Conservation (phyloP, 2,113 vertebrate genomes). For the Lichenostomus cassidix region DNA sequence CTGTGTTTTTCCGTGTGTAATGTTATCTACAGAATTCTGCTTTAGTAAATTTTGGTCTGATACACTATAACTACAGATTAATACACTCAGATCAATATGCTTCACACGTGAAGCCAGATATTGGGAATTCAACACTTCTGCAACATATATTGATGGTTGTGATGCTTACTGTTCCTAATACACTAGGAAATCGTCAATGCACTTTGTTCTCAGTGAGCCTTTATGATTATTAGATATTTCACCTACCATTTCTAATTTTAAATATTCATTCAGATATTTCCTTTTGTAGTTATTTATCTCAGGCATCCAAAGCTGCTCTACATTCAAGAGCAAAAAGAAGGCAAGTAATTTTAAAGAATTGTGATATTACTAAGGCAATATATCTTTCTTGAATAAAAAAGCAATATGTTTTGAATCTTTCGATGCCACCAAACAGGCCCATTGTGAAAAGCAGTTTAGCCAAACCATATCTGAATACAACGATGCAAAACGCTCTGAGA, state of each 20-base stretch:
- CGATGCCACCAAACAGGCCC: not conserved
- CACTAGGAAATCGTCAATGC: not conserved
- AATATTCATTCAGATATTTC: not conserved
- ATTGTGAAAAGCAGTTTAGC: not conserved
- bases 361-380: not conserved
- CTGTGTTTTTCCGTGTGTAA: not conserved
- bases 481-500: not conserved
- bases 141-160: not conserved
- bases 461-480: constrained; percentile 26
- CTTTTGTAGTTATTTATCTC: not conserved
- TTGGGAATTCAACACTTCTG: not conserved
- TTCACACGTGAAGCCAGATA: not conserved
- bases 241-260: not conserved
- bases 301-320: not conserved
- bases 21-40: not conserved
- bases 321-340: not conserved
- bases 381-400: not conserved
- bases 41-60: not conserved
- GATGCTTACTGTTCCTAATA: not conserved
- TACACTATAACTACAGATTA: not conserved
- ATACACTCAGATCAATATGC: not conserved
- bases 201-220: not conserved
- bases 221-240: not conserved
- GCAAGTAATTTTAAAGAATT: not conserved
- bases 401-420: not conserved